Conservation (phyloP, 2,113 vertebrate genomes). For the Neoarius graeffei region DNA sequence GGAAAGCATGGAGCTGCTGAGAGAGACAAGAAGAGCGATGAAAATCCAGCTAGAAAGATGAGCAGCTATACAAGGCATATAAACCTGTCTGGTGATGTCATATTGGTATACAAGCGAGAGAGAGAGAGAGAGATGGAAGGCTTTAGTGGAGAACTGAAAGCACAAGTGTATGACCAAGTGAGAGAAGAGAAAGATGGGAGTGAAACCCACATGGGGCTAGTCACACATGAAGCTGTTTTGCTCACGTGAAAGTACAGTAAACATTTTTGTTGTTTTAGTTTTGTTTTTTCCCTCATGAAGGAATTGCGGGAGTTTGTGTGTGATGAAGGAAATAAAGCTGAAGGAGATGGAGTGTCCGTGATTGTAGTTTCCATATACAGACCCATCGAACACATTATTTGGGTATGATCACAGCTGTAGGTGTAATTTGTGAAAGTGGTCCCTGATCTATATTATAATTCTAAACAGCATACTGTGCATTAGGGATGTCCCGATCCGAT, state of each 20-base stretch:
- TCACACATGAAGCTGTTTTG: not conserved
- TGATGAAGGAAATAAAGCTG: too few species aligned
- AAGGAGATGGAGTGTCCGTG: not conserved
- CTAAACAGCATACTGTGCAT: too few species aligned
- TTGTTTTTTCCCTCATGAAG: not conserved
- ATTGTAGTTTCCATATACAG: not conserved
- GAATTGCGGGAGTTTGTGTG: not conserved
- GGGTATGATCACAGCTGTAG: not conserved
- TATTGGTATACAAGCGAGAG: not conserved
- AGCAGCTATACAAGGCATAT: slow-evolving; percentile 38
- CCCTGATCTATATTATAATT: too few species aligned
- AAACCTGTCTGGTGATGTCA: not conserved
- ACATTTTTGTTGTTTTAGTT: not conserved
- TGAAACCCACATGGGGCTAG: not conserved
- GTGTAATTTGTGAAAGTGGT: not conserved
- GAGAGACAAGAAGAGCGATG: slow-evolving; percentile 56
- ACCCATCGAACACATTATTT: not conserved
- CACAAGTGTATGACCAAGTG: not conserved
- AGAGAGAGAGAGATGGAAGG: too few species aligned
- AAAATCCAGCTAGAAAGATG: slow-evolving; percentile 52
- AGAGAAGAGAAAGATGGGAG: not conserved
- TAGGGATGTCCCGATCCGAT: too few species aligned
- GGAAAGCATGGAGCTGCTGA: slow-evolving; percentile 15
- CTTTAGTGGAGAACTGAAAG: not conserved
- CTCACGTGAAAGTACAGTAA: not conserved